phyloP scores from a whole-genome alignment of 2,797 vertebrate genomes.

The Mormyrops attenuatus region DNA sequence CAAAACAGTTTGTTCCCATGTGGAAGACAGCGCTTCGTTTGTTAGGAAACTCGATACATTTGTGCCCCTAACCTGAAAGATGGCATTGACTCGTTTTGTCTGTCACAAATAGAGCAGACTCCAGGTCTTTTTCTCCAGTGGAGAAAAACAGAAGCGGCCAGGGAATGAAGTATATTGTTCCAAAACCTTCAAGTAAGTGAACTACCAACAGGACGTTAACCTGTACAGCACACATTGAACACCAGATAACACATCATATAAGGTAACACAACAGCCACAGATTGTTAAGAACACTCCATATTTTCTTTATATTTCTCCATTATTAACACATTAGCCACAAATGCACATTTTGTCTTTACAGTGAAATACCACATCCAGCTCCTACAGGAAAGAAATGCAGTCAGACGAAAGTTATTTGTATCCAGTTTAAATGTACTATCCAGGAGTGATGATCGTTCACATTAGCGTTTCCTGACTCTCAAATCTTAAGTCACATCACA shows the following conservation, averaged over 20 bases:
- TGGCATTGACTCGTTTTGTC: background rate
- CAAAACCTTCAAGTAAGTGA: background rate
- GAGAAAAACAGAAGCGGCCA: background rate
- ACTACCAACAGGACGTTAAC: background rate
- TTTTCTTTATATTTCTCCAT: background rate
- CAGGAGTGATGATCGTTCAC: background rate
- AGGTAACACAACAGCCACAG: background rate
- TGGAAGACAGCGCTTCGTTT: background rate
- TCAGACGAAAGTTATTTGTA: conserved; percentile 2
- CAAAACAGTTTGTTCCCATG: background rate
- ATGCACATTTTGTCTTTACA: background rate
- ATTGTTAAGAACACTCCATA: background rate
- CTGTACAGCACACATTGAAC: background rate
- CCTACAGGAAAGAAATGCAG: background rate
- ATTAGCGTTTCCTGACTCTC: background rate
- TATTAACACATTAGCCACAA: background rate
- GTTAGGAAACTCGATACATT: background rate
- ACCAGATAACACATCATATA: background rate
- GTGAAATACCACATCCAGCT: background rate
- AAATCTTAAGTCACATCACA: background rate
- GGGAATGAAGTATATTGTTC: background rate
- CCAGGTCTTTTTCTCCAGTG: background rate
- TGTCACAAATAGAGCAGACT: background rate
- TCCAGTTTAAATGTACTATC: background rate
- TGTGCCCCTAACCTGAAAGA: background rate